Base-by-base conservation (phyloP, 2,888 invertebrate genomes). In the Eilema sororculum region DNA sequence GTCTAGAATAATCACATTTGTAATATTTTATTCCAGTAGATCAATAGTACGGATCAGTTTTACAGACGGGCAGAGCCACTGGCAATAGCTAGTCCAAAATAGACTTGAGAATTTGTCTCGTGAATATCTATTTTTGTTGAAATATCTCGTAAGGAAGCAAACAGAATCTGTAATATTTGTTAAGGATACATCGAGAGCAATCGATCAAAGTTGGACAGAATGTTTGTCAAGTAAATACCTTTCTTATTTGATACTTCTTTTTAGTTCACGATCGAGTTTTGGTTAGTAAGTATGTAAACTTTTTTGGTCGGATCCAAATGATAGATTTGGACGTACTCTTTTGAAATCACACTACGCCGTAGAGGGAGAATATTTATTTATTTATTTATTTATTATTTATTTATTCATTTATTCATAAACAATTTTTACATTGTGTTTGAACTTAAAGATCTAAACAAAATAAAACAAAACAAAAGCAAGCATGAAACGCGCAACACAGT, bases 101-200 rank as follows among this genome's bases (percentile, higher is more conserved):
- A 81, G 73, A 73, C 66, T 69, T 60, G 67, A 60, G 71, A 61
- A 75, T 73, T 77, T 69, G 66, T 70, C 28, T 57, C 74, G 25
- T 30, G 30, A 61, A 22, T 37, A 30, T 41, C 24, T 62, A 41
- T 62, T 46, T 52, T 22, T 30, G 30, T 10, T 33, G 59, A 64
- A 82, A 78, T 69, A 67, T 71, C 72, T 75, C 68, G 65, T 64
- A 58, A 67, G 73, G 74, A 60, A 62, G 71, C 76, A 78, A 81
- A 81, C 76, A 77, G 66, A 82, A 82, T 82, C 77, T 63, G 73
- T 71, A 72, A 78, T 82, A 77, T 82, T 79, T 81, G 76, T 67
- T 60, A 30, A 79, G 68, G 68, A 63, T 66, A 81, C 81, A 77
- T 75, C 74, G 68, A 56, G 71, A 72, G 72, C 73, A 74, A 81